Percentiles rank a stretch among this genome's conserved stretches.
Conservation (phyloP, 1,140 invertebrate species). For the Sinella curviseta region DNA sequence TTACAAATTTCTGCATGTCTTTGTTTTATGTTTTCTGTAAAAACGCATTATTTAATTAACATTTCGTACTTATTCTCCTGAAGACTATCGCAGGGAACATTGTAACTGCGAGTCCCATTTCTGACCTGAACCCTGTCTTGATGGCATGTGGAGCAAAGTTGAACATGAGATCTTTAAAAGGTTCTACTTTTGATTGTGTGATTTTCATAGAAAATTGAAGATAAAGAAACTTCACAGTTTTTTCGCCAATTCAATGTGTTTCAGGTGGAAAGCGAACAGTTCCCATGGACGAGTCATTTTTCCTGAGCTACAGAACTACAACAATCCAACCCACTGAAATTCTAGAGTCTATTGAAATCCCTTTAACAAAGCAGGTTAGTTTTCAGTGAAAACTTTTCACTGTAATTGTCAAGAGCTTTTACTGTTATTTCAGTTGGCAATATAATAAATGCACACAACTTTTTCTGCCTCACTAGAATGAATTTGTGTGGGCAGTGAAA, state of each 20-base stretch:
- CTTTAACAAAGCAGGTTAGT: constrained; percentile 54
- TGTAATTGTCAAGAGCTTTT: neutral
- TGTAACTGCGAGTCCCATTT: constrained; percentile 63
- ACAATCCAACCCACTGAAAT: constrained; percentile 58
- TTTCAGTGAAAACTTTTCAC: neutral
- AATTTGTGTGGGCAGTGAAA: constrained; percentile 60
- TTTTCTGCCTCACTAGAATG: constrained; percentile 51
- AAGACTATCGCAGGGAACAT: constrained; percentile 63
- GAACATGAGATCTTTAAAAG: neutral
- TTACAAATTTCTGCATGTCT: too few species aligned
- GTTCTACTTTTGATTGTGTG: too few species aligned
- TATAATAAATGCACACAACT: too few species aligned
- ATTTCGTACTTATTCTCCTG: too few species aligned
- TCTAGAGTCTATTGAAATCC: constrained; percentile 57
- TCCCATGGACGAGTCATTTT: constrained; percentile 60
- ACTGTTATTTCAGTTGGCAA: too few species aligned
- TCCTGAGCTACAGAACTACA: constrained; percentile 60
- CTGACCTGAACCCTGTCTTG: constrained; percentile 63
- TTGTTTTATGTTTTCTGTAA: constrained; percentile 42
- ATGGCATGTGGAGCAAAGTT: constrained; percentile 54
- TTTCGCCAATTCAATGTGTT: too few species aligned
- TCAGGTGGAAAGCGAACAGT: constrained; percentile 53
- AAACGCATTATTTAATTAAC: too few species aligned
- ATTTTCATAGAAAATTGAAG: too few species aligned
- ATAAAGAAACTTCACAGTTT: too few species aligned